Evolutionary conservation across 2,113 vertebrate genomes (phyloP).

Genomic region (Arvicanthis niloticus): DNA sequence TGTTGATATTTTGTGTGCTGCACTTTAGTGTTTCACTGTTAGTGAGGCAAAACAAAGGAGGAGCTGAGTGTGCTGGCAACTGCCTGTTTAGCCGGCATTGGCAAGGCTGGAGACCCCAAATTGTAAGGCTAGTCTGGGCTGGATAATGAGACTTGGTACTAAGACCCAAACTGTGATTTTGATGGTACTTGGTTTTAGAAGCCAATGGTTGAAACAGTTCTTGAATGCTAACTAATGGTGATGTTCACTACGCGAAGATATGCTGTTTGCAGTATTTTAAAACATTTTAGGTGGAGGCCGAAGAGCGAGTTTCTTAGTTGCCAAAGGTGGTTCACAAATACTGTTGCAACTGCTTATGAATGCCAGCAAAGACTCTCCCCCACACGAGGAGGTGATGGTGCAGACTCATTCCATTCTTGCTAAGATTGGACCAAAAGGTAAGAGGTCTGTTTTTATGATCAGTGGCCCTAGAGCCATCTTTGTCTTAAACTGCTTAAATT

Average conservation of each 20-base stretch:
- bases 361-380: constrained; percentile 91
- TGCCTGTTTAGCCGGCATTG: background rate
- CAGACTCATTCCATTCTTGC: constrained; percentile 96
- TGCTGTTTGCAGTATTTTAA: constrained; percentile 13
- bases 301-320: constrained; percentile 92
- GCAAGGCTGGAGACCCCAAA: background rate
- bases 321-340: constrained; percentile 95
- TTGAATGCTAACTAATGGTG: constrained; percentile 5
- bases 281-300: constrained; percentile 91
- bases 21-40: background rate
- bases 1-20: background rate
- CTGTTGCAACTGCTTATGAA: constrained; percentile 93
- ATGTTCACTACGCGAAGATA: constrained; percentile 19
- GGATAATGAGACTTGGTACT: background rate
- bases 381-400: constrained; percentile 95
- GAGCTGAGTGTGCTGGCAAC: background rate
- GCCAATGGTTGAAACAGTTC: constrained; percentile 48
- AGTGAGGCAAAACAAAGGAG: background rate
- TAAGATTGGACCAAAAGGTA: constrained; percentile 97
- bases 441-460: constrained; percentile 1
- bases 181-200: constrained; percentile 39
- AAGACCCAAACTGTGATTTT: constrained; percentile 48
- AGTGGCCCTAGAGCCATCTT: background rate
- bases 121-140: background rate
- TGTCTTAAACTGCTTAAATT: background rate